These are phyloP conservation scores for Mastomys natalensis DNA, from an alignment of 2,113 vertebrate species.

Conservation along the genomic window DNA sequence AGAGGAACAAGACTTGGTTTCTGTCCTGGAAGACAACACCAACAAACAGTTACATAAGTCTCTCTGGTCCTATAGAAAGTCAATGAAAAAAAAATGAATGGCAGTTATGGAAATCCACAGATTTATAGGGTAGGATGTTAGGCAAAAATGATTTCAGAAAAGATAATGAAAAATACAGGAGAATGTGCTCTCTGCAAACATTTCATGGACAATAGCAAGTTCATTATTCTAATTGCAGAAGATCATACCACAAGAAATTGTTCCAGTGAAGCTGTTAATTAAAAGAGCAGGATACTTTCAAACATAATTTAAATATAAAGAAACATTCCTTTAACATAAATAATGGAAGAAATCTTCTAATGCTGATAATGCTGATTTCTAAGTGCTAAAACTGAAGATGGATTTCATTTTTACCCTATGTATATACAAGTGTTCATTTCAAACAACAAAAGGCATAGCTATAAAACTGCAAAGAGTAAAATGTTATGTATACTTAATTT, in stretches of 20 bases:
- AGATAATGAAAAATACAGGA: neutral
- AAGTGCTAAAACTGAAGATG: neutral
- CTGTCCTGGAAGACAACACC: neutral
- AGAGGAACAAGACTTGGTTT: neutral
- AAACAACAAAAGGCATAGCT: neutral
- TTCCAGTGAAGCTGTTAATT: neutral
- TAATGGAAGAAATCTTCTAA: neutral
- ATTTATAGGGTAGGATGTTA: too few relatives aligned
- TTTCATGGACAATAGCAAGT: neutral
- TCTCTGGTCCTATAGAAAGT: too few relatives aligned
- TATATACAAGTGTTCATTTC: neutral
- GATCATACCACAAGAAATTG: neutral
- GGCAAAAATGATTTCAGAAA: neutral
- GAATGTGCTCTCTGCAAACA: neutral
- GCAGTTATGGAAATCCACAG: neutral
- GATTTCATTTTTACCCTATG: neutral
- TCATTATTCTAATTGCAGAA: neutral
- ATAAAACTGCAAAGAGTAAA: conserved; percentile 8
- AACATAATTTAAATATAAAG: neutral
- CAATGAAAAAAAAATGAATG: neutral
- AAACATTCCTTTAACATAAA: neutral
- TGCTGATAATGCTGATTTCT: neutral
- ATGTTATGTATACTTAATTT: neutral
- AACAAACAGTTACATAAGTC: neutral
- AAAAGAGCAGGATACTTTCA: neutral